Percentiles rank a stretch among this genome's conserved stretches.
These are phyloP conservation scores for Cylas formicarius DNA, from an alignment of 1,140 invertebrate species.

Conservation along the genomic window DNA sequence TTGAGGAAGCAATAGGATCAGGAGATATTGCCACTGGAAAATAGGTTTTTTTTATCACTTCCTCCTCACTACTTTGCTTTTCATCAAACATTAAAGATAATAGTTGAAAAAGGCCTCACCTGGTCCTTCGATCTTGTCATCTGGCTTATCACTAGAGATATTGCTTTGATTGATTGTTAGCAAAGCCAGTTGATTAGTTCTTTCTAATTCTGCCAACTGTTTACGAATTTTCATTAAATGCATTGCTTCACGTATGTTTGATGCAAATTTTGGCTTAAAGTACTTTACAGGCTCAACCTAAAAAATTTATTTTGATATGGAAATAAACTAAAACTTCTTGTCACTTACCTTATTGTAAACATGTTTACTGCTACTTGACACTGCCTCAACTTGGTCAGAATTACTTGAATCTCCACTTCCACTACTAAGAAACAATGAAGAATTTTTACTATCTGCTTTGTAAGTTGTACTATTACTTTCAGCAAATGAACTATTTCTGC, in stretches of 20 bases:
- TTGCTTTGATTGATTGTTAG: no score
- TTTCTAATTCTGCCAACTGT: slow-evolving; percentile 51
- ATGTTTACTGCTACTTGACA: neutral
- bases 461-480: slow-evolving; percentile 19
- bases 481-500: slow-evolving; percentile 15
- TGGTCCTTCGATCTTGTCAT: no score
- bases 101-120: no score
- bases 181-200: slow-evolving; percentile 42
- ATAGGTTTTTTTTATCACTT: no score
- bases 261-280: slow-evolving; percentile 54
- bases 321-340: no score
- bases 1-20: no score
- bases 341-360: slow-evolving; percentile 1
- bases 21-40: no score
- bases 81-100: no score
- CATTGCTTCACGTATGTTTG: slow-evolving; percentile 53
- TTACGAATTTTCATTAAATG: slow-evolving; percentile 57
- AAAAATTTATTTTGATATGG: no score
- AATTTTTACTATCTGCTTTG: slow-evolving; percentile 22
- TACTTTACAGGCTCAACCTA: slow-evolving; percentile 23
- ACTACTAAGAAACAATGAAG: slow-evolving; percentile 20
- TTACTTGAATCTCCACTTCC: slow-evolving; percentile 33
- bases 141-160: no score
- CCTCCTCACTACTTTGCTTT: no score
- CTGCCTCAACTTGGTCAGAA: slow-evolving; percentile 29